Percentiles rank a stretch among this genome's conserved stretches.
phyloP scores from a whole-genome alignment of 2,888 invertebrate species.

The Athalia circularis region DNA sequence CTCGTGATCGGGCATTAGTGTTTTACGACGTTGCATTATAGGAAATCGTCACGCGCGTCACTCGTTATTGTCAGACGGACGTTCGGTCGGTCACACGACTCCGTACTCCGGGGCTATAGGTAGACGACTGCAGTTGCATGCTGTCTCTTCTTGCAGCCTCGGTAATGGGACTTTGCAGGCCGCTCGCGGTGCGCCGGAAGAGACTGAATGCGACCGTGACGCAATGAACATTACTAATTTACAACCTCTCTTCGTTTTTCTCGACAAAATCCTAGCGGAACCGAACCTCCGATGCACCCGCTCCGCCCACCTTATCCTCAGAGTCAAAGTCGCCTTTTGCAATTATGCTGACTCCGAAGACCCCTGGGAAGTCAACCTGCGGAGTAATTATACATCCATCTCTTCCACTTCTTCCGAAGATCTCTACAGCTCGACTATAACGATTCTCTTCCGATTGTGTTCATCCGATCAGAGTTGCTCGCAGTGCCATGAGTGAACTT shows the following conservation, averaged over 20 bases:
- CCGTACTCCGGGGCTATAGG: conserved; percentile 10
- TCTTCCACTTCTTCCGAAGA: no score
- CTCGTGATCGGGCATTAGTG: conserved; percentile 72
- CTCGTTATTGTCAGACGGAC: conserved; percentile 51
- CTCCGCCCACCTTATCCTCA: conserved; percentile 28
- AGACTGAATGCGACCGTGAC: conserved; percentile 57
- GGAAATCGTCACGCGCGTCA: conserved; percentile 67
- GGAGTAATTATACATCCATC: neutral
- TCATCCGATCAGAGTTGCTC: no score
- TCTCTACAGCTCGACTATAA: no score
- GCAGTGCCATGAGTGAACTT: no score
- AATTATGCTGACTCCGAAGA: neutral
- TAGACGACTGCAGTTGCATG: neutral
- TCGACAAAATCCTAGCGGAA: neutral
- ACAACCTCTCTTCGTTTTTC: conserved; percentile 53
- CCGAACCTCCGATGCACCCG: neutral
- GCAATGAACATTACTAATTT: conserved; percentile 65
- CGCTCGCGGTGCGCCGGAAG: conserved; percentile 28
- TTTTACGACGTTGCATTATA: conserved; percentile 65
- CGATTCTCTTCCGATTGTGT: no score
- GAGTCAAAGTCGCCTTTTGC: neutral
- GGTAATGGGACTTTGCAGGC: conserved; percentile 24
- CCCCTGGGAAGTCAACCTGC: neutral
- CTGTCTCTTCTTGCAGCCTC: neutral
- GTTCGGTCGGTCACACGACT: conserved; percentile 42